Conservation (phyloP, 2,113 vertebrate genomes). For the Anas platyrhynchos region DNA sequence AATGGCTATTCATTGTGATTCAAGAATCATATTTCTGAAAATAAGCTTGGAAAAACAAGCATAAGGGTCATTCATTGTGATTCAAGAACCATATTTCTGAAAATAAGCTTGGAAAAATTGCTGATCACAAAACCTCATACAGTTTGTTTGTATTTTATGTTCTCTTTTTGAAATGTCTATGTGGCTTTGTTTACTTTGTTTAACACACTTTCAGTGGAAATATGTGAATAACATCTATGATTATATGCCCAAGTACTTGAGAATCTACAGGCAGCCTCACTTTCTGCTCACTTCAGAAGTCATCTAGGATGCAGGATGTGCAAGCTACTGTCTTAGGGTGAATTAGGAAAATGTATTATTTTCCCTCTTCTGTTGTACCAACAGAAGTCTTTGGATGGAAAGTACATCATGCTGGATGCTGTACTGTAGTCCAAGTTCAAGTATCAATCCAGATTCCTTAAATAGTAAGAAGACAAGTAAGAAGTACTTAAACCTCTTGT, state of each 20-base stretch:
- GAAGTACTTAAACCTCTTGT: not conserved
- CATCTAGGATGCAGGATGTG: not conserved
- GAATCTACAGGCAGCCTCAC: not conserved
- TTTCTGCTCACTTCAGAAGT: not conserved
- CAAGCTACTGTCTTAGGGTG: not conserved
- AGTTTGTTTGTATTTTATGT: fast-evolving
- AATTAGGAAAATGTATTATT: not conserved
- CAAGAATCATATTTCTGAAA: not conserved
- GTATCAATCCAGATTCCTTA: not conserved
- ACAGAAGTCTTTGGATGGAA: not conserved
- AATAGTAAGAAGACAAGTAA: not conserved
- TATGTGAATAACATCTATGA: not conserved
- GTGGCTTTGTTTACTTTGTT: not conserved
- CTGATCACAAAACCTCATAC: not conserved
- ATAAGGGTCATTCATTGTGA: not conserved
- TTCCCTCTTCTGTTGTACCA: not conserved
- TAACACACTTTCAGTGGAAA: not conserved
- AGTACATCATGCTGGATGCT: not conserved
- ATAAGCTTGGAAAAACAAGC: not conserved
- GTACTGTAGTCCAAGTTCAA: not conserved
- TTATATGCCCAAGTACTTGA: not conserved
- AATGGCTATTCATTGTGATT: not conserved
- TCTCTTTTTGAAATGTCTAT: not conserved
- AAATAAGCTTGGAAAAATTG: not conserved
- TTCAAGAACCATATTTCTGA: not conserved